Conservation (phyloP, 2,888 invertebrate genomes). For the Heliconius aoede region DNA sequence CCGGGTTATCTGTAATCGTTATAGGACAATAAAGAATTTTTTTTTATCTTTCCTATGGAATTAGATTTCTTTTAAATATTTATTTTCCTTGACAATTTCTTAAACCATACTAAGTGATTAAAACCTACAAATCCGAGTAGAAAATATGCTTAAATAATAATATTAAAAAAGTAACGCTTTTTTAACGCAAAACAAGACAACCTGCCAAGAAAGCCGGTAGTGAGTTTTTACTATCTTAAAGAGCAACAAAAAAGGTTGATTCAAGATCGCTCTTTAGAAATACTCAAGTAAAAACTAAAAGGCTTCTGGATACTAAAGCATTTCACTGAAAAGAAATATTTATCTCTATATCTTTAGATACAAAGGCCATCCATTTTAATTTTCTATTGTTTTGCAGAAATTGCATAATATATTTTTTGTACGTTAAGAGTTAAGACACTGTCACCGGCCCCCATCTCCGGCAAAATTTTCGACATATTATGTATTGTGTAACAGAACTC, state of each 20-base stretch:
- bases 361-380: neutral
- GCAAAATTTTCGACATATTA: neutral
- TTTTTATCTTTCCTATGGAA: neutral
- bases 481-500: neutral
- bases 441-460: neutral
- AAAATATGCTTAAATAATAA: neutral
- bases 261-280: slow-evolving; percentile 18
- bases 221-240: neutral
- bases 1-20: neutral
- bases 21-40: no score
- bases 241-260: neutral
- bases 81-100: neutral
- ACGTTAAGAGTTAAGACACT: no score
- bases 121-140: neutral
- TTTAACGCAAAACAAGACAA: neutral
- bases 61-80: neutral
- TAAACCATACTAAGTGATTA: no score
- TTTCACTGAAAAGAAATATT: slow-evolving; percentile 18
- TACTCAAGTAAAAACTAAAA: slow-evolving; percentile 17
- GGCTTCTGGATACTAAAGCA: neutral
- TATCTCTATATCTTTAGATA: slow-evolving; percentile 8
- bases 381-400: neutral
- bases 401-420: neutral
- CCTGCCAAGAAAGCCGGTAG: neutral
- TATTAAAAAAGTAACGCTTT: neutral